These are phyloP conservation scores for Xenopus borealis DNA, from an alignment of 2,113 vertebrate species.

Conservation along the genomic window DNA sequence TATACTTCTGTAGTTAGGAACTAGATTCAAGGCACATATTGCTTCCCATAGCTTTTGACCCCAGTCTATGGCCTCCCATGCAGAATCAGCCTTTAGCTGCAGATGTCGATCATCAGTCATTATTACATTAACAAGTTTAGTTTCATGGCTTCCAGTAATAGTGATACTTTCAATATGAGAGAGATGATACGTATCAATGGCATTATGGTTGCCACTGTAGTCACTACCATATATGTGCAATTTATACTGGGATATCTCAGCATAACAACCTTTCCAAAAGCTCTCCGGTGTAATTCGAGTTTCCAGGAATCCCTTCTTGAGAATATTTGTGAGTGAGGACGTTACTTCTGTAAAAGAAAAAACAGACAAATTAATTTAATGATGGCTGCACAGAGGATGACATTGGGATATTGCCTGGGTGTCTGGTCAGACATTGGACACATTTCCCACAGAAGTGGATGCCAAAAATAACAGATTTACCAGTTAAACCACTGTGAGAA, in stretches of 20 bases:
- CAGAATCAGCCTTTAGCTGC: constrained; percentile 80
- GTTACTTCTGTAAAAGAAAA: constrained; percentile 71
- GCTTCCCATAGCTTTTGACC: constrained; percentile 84
- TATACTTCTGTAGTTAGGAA: constrained; percentile 55
- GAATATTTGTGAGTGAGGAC: constrained; percentile 72
- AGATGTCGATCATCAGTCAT: constrained; percentile 84
- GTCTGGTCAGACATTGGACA: too few species aligned
- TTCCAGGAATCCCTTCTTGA: constrained; percentile 90
- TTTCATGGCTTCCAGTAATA: constrained; percentile 72
- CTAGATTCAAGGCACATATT: constrained; percentile 65
- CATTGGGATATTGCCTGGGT: too few species aligned
- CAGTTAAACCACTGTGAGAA: too few species aligned
- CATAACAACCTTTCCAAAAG: constrained; percentile 83
- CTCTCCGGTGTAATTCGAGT: constrained; percentile 77
- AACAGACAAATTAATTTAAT: neutral
- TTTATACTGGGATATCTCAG: constrained; percentile 85
- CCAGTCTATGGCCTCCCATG: constrained; percentile 92
- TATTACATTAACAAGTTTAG: constrained; percentile 78
- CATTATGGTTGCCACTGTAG: constrained; percentile 84
- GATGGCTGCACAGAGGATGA: too few species aligned
- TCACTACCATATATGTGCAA: constrained; percentile 84
- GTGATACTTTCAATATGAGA: constrained; percentile 84
- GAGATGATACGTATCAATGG: constrained; percentile 79
- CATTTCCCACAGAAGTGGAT: too few species aligned
- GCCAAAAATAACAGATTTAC: too few species aligned